Evolutionary conservation across 1,140 invertebrate species (phyloP).

Genomic region (Cherax quadricarinatus): DNA sequence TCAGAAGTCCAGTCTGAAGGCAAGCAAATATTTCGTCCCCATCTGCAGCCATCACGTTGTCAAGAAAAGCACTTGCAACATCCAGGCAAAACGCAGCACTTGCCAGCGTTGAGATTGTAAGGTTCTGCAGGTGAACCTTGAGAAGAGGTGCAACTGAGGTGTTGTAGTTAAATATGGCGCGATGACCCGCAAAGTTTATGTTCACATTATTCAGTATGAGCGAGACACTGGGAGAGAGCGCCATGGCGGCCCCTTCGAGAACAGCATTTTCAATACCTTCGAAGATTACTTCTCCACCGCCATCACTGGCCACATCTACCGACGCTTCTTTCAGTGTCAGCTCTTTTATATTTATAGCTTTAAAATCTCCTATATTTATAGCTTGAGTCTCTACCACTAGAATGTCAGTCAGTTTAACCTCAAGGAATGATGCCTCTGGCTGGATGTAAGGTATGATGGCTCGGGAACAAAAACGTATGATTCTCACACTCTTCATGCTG

Average conservation of each 20-base stretch:
- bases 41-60: neutral
- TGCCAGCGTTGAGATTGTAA: neutral
- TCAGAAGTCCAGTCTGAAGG: neutral
- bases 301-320: neutral
- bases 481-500: neutral
- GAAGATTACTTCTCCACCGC: neutral
- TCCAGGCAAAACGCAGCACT: neutral
- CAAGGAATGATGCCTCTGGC: neutral
- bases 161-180: neutral
- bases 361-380: neutral
- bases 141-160: neutral
- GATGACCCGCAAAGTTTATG: neutral
- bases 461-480: neutral
- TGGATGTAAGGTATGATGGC: neutral
- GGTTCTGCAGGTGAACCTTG: neutral
- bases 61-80: neutral
- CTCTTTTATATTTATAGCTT: neutral
- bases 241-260: neutral
- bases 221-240: neutral
- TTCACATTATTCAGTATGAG: neutral
- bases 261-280: neutral
- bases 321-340: neutral
- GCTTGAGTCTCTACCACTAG: neutral
- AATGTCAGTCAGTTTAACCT: neutral
- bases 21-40: neutral